A percentile compares a stretch with the other conserved stretches of the same genome.
phyloP scores from a whole-genome alignment of 2,797 vertebrate species.

The Coranthus polyacanthus region DNA sequence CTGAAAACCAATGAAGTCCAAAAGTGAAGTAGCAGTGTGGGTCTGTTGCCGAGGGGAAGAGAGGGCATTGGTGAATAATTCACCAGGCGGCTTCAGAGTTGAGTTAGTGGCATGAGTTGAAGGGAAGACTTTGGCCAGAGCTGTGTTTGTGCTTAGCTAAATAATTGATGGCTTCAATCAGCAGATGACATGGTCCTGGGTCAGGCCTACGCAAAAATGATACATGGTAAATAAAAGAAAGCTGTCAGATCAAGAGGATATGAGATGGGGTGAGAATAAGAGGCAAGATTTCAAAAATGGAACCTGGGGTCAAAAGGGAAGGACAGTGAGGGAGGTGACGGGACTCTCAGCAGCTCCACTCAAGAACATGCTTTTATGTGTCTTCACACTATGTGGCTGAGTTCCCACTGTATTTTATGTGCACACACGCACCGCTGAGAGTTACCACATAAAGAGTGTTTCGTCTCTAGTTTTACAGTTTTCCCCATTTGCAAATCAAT shows the following conservation, averaged over 20 bases:
- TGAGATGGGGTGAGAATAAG: not conserved
- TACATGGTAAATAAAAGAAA: slow-evolving; percentile 51
- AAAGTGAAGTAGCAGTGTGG: slow-evolving; percentile 43
- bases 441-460: slow-evolving; percentile 1
- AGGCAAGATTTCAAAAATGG: slow-evolving; percentile 14
- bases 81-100: slow-evolving; percentile 46
- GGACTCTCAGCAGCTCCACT: slow-evolving; percentile 18
- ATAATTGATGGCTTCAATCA: slow-evolving; percentile 72
- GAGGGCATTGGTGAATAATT: slow-evolving; percentile 69
- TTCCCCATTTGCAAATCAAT: slow-evolving; percentile 58
- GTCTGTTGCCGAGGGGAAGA: slow-evolving; percentile 47
- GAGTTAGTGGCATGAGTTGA: slow-evolving; percentile 55
- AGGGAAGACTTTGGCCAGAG: slow-evolving; percentile 52
- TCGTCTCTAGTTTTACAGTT: slow-evolving; percentile 41
- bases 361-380: slow-evolving; percentile 17
- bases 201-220: slow-evolving; percentile 33
- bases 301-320: slow-evolving; percentile 21
- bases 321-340: not conserved
- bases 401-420: slow-evolving; percentile 23
- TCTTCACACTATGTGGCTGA: slow-evolving; percentile 28
- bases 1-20: slow-evolving; percentile 56
- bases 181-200: slow-evolving; percentile 27
- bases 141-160: slow-evolving; percentile 51
- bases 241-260: slow-evolving; percentile 36
- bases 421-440: slow-evolving; percentile 18